A percentile compares a stretch with the other conserved stretches of the same genome.
Evolutionary conservation across 2,113 vertebrate species (phyloP).

Genomic region (Hydrochoerus hydrochaeris): DNA sequence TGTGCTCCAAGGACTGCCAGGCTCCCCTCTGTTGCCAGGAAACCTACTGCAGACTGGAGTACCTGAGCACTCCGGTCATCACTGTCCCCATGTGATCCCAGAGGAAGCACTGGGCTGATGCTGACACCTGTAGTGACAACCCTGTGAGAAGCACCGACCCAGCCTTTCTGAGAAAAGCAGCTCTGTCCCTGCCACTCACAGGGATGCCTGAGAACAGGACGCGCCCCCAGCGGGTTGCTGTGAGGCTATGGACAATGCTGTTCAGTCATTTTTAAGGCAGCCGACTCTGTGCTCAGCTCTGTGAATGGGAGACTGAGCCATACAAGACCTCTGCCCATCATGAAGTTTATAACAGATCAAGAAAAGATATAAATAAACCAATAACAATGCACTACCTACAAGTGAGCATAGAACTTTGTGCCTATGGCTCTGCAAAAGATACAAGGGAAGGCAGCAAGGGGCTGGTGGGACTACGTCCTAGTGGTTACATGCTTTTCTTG

Average conservation of each 20-base stretch:
- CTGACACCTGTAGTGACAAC: background rate
- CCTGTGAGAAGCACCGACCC: too few species aligned
- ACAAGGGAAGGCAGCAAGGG: background rate
- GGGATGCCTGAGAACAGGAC: background rate
- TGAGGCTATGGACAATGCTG: rapidly evolving
- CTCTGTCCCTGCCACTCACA: background rate
- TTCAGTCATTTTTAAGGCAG: background rate
- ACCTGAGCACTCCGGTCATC: background rate
- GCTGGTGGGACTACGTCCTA: background rate
- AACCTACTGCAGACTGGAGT: slow-evolving; percentile 1
- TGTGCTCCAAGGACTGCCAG: slow-evolving; percentile 39
- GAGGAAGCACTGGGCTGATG: background rate
- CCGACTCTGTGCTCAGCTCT: background rate
- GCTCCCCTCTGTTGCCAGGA: slow-evolving; percentile 45
- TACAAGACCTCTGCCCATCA: background rate
- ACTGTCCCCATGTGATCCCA: background rate
- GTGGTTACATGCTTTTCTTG: background rate
- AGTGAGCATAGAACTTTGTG: background rate
- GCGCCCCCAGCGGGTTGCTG: background rate
- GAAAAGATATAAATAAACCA: background rate
- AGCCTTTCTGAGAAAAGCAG: background rate
- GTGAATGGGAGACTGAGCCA: background rate
- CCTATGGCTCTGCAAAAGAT: background rate
- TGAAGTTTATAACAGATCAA: background rate
- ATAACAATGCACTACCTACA: background rate